These are phyloP conservation scores for Sebastes goodei DNA, from an alignment of 2,797 vertebrate species.

Conservation along the genomic window DNA sequence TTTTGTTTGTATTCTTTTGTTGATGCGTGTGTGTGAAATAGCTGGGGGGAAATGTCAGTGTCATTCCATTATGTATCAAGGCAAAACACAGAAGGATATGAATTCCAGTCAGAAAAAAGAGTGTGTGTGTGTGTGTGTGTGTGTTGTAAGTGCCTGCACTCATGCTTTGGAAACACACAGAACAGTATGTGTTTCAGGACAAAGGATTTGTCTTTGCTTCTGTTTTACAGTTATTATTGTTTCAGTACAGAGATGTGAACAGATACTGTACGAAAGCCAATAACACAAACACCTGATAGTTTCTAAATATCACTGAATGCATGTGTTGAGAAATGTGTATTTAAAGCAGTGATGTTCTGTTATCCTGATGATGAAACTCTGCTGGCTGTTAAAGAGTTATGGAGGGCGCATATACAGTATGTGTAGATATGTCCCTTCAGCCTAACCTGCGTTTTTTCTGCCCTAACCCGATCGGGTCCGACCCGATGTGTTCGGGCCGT, in stretches of 20 bases:
- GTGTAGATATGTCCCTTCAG: not conserved
- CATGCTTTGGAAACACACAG: slow-evolving; percentile 18
- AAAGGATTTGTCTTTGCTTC: slow-evolving; percentile 22
- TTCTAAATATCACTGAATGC: not conserved
- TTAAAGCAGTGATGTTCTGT: not conserved
- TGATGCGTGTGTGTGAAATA: slow-evolving; percentile 40
- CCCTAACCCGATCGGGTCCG: too few relatives aligned
- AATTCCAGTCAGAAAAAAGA: slow-evolving; percentile 40
- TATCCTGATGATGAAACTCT: not conserved
- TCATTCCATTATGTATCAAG: slow-evolving; percentile 69
- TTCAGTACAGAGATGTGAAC: not conserved
- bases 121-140: not conserved
- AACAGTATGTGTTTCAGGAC: not conserved
- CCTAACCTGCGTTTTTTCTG: not conserved
- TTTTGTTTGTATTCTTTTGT: slow-evolving; percentile 68
- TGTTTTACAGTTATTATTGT: slow-evolving; percentile 24
- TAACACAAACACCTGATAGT: not conserved
- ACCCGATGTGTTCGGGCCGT: too few relatives aligned
- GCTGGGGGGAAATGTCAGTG: slow-evolving; percentile 60
- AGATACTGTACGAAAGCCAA: not conserved
- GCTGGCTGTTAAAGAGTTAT: not conserved
- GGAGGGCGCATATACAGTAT: not conserved
- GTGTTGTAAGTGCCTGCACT: not conserved
- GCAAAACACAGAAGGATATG: slow-evolving; percentile 57
- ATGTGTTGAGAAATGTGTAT: not conserved